Percentiles rank a stretch among this genome's conserved stretches.
phyloP scores from a whole-genome alignment of 2,797 vertebrate genomes.

The Intellagama lesueurii region DNA sequence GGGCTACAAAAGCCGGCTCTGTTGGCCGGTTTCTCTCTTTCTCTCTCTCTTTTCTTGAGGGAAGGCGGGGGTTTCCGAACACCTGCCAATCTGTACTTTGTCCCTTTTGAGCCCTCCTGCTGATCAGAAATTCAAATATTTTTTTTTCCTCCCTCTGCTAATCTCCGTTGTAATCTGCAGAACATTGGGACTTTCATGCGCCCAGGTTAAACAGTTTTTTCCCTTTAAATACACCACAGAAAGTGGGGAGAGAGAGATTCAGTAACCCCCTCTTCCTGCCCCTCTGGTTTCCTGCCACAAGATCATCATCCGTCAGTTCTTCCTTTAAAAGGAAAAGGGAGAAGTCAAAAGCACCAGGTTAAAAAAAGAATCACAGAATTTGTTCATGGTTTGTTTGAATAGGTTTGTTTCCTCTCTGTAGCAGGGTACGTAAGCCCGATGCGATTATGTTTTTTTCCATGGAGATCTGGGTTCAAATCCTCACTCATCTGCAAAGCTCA shows the following conservation, averaged over 20 bases:
- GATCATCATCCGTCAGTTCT: too few species aligned
- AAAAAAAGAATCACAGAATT: not conserved
- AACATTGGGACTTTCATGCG: constrained; percentile 79
- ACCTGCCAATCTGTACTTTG: constrained; percentile 91
- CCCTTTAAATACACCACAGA: constrained; percentile 54
- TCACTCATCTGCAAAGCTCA: too few species aligned
- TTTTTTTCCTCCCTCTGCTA: constrained; percentile 85
- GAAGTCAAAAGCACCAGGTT: not conserved
- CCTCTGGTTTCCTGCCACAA: not conserved
- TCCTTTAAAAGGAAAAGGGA: not conserved
- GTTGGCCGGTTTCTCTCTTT: constrained; percentile 1
- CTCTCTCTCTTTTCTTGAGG: constrained; percentile 20
- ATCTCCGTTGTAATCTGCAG: constrained; percentile 89
- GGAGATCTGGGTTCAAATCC: too few species aligned
- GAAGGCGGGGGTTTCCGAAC: constrained; percentile 77
- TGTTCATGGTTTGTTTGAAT: not conserved
- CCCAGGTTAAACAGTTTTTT: constrained; percentile 83
- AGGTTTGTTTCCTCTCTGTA: not conserved
- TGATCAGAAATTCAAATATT: constrained; percentile 92
- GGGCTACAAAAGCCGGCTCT: constrained; percentile 83
- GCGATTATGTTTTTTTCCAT: not conserved
- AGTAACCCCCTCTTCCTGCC: not conserved
- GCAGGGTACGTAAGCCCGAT: constrained; percentile 27
- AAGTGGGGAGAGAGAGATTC: not conserved
- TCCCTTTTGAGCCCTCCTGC: constrained; percentile 82